Conservation (phyloP, 1,140 invertebrate genomes). For the Steinernema khuongi region DNA sequence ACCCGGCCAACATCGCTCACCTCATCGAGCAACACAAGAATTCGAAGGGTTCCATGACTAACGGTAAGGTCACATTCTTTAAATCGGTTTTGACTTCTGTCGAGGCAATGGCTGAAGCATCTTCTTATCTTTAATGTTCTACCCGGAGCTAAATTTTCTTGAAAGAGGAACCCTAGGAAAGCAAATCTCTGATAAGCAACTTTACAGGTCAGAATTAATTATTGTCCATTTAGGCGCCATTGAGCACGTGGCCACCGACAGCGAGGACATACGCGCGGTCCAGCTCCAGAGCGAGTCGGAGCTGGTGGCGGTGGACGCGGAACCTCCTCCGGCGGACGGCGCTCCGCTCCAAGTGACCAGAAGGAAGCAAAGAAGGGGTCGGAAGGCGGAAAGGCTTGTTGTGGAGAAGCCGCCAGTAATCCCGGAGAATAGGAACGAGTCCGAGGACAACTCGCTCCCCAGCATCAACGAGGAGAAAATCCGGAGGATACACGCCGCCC, state of each 20-base stretch:
- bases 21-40: neutral
- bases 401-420: neutral
- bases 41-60: neutral
- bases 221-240: neutral
- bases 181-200: neutral
- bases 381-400: neutral
- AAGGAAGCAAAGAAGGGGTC: neutral
- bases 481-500: neutral
- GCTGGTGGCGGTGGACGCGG: neutral
- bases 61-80: neutral
- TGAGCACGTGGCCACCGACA: neutral
- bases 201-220: too few species aligned
- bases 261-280: neutral
- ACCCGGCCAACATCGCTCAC: neutral
- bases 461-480: slow-evolving; percentile 2
- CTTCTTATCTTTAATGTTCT: too few species aligned
- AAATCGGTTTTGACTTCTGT: too few species aligned
- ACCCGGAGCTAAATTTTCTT: too few species aligned
- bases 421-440: neutral
- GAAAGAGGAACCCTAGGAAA: too few species aligned
- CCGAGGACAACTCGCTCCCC: neutral
- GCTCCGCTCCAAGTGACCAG: neutral
- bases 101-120: too few species aligned
- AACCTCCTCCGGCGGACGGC: neutral
- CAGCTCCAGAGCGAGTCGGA: neutral